Percentiles rank a stretch among this genome's conserved stretches.
These are phyloP conservation scores for Lasius platythorax DNA, from an alignment of 2,888 invertebrate genomes.

Conservation along the genomic window DNA sequence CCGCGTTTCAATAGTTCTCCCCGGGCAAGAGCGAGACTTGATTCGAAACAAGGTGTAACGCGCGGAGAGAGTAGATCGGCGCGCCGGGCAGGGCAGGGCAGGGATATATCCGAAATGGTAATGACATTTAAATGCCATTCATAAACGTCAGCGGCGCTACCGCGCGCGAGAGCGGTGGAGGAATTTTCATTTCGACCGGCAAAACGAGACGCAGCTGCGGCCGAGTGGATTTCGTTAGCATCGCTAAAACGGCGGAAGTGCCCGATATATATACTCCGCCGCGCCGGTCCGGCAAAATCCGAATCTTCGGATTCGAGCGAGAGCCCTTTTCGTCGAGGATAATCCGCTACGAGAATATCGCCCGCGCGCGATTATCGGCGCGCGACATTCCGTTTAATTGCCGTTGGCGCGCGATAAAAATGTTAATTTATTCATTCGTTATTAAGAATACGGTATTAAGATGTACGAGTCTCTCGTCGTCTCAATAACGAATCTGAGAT, in stretches of 20 bases:
- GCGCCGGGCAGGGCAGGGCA: slow-evolving; percentile 12
- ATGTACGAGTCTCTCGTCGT: not conserved
- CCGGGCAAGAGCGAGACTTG: slow-evolving; percentile 21
- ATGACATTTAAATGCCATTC: slow-evolving; percentile 58
- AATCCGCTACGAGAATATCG: not conserved
- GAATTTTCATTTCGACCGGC: slow-evolving; percentile 53
- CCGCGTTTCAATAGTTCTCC: slow-evolving; percentile 31
- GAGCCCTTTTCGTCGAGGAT: not conserved
- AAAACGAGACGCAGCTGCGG: slow-evolving; percentile 55
- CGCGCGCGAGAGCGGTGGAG: slow-evolving; percentile 30
- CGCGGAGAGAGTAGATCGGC: not conserved
- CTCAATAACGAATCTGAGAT: not conserved
- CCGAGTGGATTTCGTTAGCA: slow-evolving; percentile 53
- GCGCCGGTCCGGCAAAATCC: not conserved
- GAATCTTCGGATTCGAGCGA: slow-evolving; percentile 7
- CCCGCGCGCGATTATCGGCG: not conserved
- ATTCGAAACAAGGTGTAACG: slow-evolving; percentile 19
- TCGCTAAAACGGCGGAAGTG: slow-evolving; percentile 44
- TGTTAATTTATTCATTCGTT: slow-evolving; percentile 7
- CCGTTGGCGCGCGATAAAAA: not conserved
- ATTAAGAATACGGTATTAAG: not conserved
- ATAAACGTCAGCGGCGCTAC: slow-evolving; percentile 49
- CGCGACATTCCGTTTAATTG: not conserved
- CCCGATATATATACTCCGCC: not conserved
- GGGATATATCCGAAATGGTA: slow-evolving; percentile 53